These are phyloP conservation scores for Camelus dromedarius DNA, from an alignment of 2,113 vertebrate genomes.

Conservation along the genomic window DNA sequence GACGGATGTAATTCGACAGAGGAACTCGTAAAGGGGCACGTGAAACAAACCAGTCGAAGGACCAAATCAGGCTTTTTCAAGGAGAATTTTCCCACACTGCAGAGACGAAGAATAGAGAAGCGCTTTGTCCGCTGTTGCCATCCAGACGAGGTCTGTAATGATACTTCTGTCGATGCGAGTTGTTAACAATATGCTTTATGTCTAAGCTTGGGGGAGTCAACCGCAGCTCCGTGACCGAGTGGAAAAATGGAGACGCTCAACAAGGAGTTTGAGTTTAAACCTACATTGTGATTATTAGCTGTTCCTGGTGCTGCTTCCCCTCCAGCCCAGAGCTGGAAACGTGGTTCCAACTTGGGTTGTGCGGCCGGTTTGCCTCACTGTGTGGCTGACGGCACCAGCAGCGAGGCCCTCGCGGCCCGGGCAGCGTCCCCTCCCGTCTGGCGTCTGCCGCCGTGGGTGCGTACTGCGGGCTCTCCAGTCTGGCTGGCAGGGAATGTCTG, in stretches of 20 bases:
- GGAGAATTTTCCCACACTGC: slow-evolving; percentile 69
- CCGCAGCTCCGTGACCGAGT: neutral
- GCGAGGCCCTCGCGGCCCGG: too few relatives aligned
- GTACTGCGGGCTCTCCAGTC: rapidly evolving
- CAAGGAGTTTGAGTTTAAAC: neutral
- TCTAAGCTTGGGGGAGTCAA: slow-evolving; percentile 1
- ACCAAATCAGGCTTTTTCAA: slow-evolving; percentile 10
- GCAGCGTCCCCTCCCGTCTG: neutral
- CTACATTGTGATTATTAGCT: neutral
- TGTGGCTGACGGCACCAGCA: too few relatives aligned
- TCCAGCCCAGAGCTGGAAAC: neutral
- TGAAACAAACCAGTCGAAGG: slow-evolving; percentile 45
- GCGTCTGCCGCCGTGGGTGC: neutral
- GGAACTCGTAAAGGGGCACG: slow-evolving; percentile 31
- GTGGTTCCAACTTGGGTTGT: neutral
- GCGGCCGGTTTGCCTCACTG: neutral
- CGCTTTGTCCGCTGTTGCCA: slow-evolving; percentile 54
- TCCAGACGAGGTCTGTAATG: slow-evolving; percentile 54
- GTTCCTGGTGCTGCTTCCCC: neutral
- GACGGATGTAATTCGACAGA: neutral
- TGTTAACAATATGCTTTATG: slow-evolving; percentile 40
- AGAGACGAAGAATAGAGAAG: slow-evolving; percentile 70
- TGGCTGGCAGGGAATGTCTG: neutral
- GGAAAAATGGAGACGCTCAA: neutral
- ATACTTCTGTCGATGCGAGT: slow-evolving; percentile 4